Conservation (phyloP, 1,140 invertebrate genomes). For the Sipha flava region DNA sequence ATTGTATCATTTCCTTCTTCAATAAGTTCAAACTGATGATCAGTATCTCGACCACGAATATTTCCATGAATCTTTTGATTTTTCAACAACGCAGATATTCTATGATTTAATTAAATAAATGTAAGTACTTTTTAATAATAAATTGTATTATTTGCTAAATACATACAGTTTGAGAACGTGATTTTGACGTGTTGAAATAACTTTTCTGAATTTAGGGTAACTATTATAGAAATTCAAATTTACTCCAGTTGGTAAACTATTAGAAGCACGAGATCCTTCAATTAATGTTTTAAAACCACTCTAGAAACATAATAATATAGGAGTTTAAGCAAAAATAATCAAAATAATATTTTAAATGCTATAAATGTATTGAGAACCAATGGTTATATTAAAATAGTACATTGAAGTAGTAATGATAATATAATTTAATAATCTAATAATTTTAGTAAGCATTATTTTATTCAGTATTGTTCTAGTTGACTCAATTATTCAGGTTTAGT, state of each 20-base stretch:
- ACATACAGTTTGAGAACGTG: conserved; percentile 50
- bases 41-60: conserved; percentile 44
- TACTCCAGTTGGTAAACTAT: conserved; percentile 57
- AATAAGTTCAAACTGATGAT: conserved; percentile 38
- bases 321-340: too few species aligned
- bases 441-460: too few species aligned
- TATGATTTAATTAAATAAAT: conserved; percentile 31
- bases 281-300: conserved; percentile 50
- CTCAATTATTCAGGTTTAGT: too few species aligned
- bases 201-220: conserved; percentile 57
- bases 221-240: conserved; percentile 62
- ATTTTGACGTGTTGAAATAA: conserved; percentile 51
- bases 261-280: conserved; percentile 56
- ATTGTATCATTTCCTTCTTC: conserved; percentile 60
- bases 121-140: conserved; percentile 36
- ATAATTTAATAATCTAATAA: too few species aligned
- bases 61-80: conserved; percentile 53
- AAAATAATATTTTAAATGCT: too few species aligned
- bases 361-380: too few species aligned
- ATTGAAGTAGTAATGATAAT: too few species aligned
- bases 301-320: conserved; percentile 43
- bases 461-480: too few species aligned
- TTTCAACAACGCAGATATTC: conserved; percentile 49
- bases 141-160: conserved; percentile 35
- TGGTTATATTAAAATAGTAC: too few species aligned